phyloP scores from a whole-genome alignment of 2,888 invertebrate genomes.

The Acrocyrtus sp. region DNA sequence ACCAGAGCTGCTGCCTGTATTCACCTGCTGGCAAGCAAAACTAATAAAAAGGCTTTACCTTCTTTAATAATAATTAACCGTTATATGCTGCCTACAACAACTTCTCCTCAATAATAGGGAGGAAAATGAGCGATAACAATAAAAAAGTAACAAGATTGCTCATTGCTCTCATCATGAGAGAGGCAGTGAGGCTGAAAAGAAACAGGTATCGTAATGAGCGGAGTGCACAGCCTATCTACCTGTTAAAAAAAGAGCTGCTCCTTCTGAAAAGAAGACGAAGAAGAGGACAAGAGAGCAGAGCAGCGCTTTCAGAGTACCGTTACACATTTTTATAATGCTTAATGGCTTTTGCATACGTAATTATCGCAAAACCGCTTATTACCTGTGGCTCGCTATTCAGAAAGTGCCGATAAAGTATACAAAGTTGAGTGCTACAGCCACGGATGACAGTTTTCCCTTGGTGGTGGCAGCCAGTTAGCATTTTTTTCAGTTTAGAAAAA shows the following conservation, averaged over 20 bases:
- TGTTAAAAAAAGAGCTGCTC: neutral
- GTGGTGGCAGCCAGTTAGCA: conserved; percentile 3
- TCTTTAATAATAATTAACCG: conserved; percentile 42
- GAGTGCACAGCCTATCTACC: no score
- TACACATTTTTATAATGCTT: neutral
- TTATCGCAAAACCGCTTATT: neutral
- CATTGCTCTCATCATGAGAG: neutral
- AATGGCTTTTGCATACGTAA: neutral
- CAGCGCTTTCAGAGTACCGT: neutral
- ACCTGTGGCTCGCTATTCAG: neutral
- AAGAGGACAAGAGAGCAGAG: neutral
- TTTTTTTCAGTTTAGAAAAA: conserved; percentile 29
- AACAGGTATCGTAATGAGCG: no score
- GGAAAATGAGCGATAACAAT: conserved; percentile 7
- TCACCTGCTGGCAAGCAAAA: no score
- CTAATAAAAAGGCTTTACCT: no score
- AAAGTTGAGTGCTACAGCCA: no score
- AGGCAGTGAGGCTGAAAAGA: no score
- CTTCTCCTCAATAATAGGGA: neutral
- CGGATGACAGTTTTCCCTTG: no score
- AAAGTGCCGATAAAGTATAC: no score
- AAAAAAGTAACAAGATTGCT: neutral
- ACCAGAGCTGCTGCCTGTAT: no score
- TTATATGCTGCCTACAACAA: conserved; percentile 26
- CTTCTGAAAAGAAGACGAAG: neutral